Percentiles rank a stretch among this genome's conserved stretches.
These are phyloP conservation scores for Cichladusa arquata DNA, from an alignment of 2,113 vertebrate species.

Conservation along the genomic window DNA sequence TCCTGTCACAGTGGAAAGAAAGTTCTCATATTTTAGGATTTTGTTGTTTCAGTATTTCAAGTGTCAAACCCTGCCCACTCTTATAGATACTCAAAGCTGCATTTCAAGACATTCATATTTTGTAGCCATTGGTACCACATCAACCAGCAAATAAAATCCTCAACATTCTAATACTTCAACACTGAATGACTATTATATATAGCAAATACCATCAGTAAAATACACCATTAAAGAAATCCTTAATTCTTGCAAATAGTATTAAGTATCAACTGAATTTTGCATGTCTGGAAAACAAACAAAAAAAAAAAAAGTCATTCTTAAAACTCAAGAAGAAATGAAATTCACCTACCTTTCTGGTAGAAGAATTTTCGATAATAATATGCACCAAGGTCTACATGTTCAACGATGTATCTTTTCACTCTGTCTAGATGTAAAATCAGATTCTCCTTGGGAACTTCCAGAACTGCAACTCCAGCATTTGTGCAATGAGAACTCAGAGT, in stretches of 20 bases:
- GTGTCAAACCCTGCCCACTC: background rate
- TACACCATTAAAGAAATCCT: background rate
- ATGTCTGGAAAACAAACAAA: background rate
- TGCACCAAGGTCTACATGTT: conserved; percentile 92
- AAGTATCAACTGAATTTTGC: background rate
- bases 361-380: conserved; percentile 95
- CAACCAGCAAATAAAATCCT: background rate
- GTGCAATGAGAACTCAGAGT: conserved; percentile 89
- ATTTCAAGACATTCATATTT: background rate
- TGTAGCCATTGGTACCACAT: background rate
- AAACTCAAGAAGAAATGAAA: background rate
- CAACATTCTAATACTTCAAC: background rate
- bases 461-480: conserved; percentile 91
- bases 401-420: conserved; percentile 90
- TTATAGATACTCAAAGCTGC: background rate
- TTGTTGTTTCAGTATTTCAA: background rate
- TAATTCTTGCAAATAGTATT: background rate
- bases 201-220: background rate
- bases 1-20: background rate
- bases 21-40: background rate
- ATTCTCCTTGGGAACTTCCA: conserved; percentile 91
- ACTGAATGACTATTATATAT: background rate
- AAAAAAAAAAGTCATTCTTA: background rate
- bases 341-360: conserved; percentile 87
- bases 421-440: conserved; percentile 83